phyloP scores from a whole-genome alignment of 2,797 vertebrate species.

The Sitta carolinensis region DNA sequence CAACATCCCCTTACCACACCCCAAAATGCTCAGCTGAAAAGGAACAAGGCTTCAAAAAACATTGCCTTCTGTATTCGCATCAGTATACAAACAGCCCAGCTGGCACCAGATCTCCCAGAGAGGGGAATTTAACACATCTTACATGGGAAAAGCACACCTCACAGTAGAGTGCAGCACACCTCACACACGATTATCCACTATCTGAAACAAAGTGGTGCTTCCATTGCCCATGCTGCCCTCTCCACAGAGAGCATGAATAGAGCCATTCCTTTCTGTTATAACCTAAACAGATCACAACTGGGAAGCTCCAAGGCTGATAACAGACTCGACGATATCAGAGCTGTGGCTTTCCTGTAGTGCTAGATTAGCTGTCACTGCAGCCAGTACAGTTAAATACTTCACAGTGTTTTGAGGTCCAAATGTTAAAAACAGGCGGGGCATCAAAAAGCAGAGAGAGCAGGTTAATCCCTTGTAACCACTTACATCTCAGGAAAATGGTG shows the following conservation, averaged over 20 bases:
- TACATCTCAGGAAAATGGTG: slow-evolving; percentile 90
- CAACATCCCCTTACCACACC: neutral
- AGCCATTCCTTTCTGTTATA: neutral
- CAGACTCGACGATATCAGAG: neutral
- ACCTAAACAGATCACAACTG: neutral
- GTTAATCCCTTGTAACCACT: slow-evolving; percentile 65
- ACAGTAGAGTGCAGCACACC: neutral
- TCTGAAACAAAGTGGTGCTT: neutral
- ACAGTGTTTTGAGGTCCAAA: neutral
- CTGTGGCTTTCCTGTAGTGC: neutral
- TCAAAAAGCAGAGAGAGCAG: neutral
- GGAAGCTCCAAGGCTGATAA: neutral
- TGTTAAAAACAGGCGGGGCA: accelerated
- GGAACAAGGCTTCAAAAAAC: neutral
- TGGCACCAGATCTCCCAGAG: neutral
- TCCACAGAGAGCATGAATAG: neutral
- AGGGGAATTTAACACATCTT: neutral
- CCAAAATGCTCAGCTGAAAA: neutral
- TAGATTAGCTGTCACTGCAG: neutral
- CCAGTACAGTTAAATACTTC: neutral
- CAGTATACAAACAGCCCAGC: neutral
- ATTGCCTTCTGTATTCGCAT: neutral
- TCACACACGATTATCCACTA: neutral
- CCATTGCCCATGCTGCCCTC: neutral
- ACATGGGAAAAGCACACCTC: neutral